Base-by-base conservation (phyloP, 1,140 invertebrate genomes). In the Rhopalosiphum padi region DNA sequence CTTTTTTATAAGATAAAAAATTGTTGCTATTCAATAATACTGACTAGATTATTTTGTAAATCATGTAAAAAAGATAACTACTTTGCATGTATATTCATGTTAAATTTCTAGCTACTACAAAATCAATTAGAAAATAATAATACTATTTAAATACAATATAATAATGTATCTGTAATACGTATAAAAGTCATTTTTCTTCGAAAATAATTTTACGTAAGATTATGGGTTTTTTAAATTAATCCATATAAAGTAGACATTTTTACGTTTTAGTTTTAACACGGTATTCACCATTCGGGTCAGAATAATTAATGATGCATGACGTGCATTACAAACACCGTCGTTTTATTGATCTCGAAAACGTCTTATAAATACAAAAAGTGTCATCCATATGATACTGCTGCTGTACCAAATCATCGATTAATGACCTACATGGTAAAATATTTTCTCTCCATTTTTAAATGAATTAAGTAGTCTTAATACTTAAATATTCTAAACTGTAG, bases 321-420 rank as follows among this genome's bases (percentile, higher is more conserved):
- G 88, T 41, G 37, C 53, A 90, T 90, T 60, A 60, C 55, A 55
- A 90, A 90, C 88, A 43, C 37, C 3, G 90, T 30, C 41, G 21
- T 91, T 91, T 91, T 91, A 91, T 91, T 48, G 90, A 91, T 91
- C 90, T 91, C 37, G 30, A 77, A 48, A 91, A 82, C 43, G 46
- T 91, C 90, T 91, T 82, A 82, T 53, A 68, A 82, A 91, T 25
- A 43, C 60, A 82, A 82, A 91, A 82, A 91, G 60, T 91, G 60
- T 91, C 68, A 91, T 46, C 41, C 68, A n/a, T 43, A 46, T 82
- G 60, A 91, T 48, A 35, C 43, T 91, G 55, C 25, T 30, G 90
- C 22, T 48, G 55, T 48, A 53, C 90, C 41, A 89, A 53, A 89
- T 48, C 11, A 91, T 82, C 68, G 90, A 91, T 48, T 35, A 91